Base-by-base conservation (phyloP, 2,888 invertebrate genomes). In the Beris chalybata region DNA sequence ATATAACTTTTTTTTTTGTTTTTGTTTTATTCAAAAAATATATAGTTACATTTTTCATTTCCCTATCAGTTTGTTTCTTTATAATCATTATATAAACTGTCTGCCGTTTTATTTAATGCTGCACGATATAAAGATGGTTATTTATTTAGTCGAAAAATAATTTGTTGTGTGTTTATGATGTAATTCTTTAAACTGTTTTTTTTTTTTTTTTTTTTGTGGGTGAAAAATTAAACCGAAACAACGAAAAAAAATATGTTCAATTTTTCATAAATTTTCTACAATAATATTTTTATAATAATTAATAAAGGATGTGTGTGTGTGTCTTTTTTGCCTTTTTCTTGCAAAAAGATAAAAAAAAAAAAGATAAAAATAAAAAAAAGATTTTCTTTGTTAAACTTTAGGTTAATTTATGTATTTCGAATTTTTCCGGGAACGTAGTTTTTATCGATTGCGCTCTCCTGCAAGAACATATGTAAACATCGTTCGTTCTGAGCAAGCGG, bases 341-440 rank as follows among this genome's bases (percentile, higher is more conserved):
- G 15, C 38, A 22, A 56, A 31, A 56, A 38, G 54, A 31, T 12
- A 54, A 43, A 2, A 22, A n/a, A 13, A 15, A 38, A 31, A 13
- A 15, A 38, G 5, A 54, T 31, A n/a, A 30, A 11, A 54, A 54
- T 31, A 54, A 54, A 54, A 32, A 13, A 56, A 56, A 56, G 15
- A 43, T 13, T 38, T 38, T 38, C 7, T 38, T 5, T 61, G 50
- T 32, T 52, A 61, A 38, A 59, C 38, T 13, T 32, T 44, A 63
- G 30, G 44, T 55, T 11, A 13, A 54, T 70, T 89, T 93, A 93
- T 85, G 94, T 93, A 85, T 94, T 96, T 79, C 97, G 87, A 82
- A 99, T 98, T 85, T 99, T 98, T 75, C 99, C 99, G 74, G 99
- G 99, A 73, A 98, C 95, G 83, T 99, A 99, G 85, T 96, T 98